Conservation (phyloP, 2,888 invertebrate species). For the Troilus luridus region DNA sequence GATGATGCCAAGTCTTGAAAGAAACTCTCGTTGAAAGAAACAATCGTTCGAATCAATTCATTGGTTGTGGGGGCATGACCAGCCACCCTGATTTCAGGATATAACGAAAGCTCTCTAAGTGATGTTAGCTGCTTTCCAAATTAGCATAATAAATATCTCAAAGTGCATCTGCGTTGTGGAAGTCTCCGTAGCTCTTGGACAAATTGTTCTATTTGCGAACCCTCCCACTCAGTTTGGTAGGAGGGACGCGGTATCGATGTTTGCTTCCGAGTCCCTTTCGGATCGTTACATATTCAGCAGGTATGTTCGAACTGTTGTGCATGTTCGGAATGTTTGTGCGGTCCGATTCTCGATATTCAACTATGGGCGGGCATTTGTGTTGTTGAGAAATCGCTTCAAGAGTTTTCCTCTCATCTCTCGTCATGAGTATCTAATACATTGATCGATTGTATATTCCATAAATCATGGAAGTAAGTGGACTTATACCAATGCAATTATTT, state of each 20-base stretch:
- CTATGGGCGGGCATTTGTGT: neutral
- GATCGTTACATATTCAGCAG: slow-evolving; percentile 19
- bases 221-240: neutral
- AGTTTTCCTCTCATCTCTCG: neutral
- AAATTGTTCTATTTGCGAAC: neutral
- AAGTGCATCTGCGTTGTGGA: neutral
- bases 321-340: neutral
- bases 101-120: slow-evolving; percentile 12
- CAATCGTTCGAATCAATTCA: neutral
- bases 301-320: neutral
- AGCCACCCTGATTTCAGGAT: neutral
- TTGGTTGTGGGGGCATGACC: neutral
- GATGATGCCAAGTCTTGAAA: neutral
- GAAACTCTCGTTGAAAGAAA: neutral
- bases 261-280: neutral
- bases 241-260: neutral
- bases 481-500: too few species aligned
- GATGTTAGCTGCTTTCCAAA: neutral
- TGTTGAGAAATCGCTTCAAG: neutral
- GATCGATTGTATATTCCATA: too few species aligned
- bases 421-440: too few species aligned
- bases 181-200: neutral
- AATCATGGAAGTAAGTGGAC: too few species aligned
- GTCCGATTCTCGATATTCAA: neutral
- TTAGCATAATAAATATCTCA: neutral